Evolutionary conservation across 2,113 vertebrate species (phyloP), one percentile per base, ranked within the genome.

Genomic region (Psilopogon haemacephalus): DNA sequence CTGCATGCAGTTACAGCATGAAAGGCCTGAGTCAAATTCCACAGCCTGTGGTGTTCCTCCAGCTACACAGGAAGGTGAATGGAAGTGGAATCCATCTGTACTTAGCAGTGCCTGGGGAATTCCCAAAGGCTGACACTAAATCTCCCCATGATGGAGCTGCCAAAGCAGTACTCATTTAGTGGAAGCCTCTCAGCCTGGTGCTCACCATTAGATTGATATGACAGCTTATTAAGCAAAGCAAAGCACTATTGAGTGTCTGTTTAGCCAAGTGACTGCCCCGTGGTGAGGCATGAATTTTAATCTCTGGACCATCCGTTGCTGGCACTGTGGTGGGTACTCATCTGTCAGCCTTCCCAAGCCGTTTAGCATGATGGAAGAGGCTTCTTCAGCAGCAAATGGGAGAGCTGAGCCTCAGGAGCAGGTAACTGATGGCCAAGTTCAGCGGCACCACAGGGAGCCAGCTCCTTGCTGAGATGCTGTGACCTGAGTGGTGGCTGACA

Each of bases 191-290:
- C 94, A 94, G 62, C 82, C 86, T 70, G 56, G 81, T 87, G 84
- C 90, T 96, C 71, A 35, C 84, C 79, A 88, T 95, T 48, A 91
- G 94, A 83, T 55, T 90, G 89, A 94, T 94, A 81, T 91, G 91
- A 93, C 85, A 89, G 91, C 46, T 94, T 96, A 93, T 95, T 95
- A 94, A 90, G 85, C 72, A 92, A 94, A 96, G 93, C 80, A 91
- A 94, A 94, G 77, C 11, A 13, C 87, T 94, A 86, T 84, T 90
- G 94, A 94, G 60, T 96, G 88, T 91, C 95, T 93, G 88, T 90
- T 90, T 91, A 95, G 83, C 19, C 8, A 83, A 82, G 44, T 93
- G 91, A 92, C 75, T 91, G n/a, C 13, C 19, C 38, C 3, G 46
- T 67, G 44, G 65, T 55, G 76, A 93, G 40, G 59, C 73, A 93